Evolutionary conservation across 2,888 invertebrate species (phyloP).

Genomic region (Meiosimyza decipiens): DNA sequence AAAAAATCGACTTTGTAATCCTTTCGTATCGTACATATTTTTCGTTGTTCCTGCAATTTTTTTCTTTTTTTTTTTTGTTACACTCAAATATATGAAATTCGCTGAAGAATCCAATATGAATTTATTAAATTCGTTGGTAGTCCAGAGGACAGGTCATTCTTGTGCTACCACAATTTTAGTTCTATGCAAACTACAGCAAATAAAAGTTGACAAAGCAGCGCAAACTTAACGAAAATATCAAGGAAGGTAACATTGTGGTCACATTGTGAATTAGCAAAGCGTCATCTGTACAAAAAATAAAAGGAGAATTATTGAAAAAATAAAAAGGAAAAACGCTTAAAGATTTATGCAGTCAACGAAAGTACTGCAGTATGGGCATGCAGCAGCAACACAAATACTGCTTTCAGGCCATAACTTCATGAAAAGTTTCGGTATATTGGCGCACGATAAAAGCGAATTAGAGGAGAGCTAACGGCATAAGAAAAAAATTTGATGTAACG

Average conservation of each 20-base stretch:
- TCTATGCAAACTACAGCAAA: neutral
- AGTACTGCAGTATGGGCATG: too few relatives aligned
- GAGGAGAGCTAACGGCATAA: too few relatives aligned
- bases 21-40: constrained; percentile 17
- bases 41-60: neutral
- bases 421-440: too few relatives aligned
- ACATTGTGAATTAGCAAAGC: too few relatives aligned
- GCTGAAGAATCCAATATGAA: neutral
- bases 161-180: too few relatives aligned
- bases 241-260: neutral
- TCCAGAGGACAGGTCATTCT: too few relatives aligned
- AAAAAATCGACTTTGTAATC: constrained; percentile 32
- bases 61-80: neutral
- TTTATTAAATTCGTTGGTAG: too few relatives aligned
- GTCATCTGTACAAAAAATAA: too few relatives aligned
- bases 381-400: neutral
- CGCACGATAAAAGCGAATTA: too few relatives aligned
- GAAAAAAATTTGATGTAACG: too few relatives aligned
- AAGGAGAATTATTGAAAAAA: neutral
- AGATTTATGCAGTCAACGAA: constrained; percentile 11
- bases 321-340: neutral
- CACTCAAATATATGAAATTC: constrained; percentile 22
- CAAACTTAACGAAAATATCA: neutral
- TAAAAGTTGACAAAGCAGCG: constrained; percentile 3
- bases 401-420: too few relatives aligned